These are phyloP conservation scores for Rotaria magnacalcarata DNA, from an alignment of 2,888 invertebrate genomes.

Conservation along the genomic window DNA sequence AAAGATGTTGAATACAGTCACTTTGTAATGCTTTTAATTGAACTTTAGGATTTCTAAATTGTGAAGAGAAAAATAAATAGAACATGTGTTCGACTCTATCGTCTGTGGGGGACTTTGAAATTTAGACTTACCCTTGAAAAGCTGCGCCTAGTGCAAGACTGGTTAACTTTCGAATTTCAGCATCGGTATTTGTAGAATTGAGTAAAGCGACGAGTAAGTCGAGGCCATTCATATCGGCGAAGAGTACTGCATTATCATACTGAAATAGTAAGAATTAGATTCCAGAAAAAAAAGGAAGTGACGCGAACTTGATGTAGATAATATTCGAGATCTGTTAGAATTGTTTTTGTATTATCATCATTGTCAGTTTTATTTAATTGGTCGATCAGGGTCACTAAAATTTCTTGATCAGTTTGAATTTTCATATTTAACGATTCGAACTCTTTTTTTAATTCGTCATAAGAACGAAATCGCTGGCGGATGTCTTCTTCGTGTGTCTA, in stretches of 20 bases:
- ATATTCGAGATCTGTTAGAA: constrained; percentile 68
- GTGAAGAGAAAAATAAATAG: constrained; percentile 36
- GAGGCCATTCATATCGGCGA: constrained; percentile 65
- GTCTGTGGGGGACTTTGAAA: not conserved
- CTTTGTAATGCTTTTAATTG: constrained; percentile 69
- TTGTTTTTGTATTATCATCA: constrained; percentile 57
- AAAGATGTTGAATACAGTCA: constrained; percentile 66
- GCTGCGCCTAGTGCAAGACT: constrained; percentile 69
- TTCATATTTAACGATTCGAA: constrained; percentile 66
- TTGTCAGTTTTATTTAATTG: constrained; percentile 59
- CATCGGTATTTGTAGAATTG: constrained; percentile 64
- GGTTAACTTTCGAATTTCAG: constrained; percentile 64
- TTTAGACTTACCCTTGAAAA: constrained; percentile 63
- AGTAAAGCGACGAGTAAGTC: constrained; percentile 65
- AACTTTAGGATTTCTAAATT: constrained; percentile 67
- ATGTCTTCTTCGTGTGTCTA: constrained; percentile 49
- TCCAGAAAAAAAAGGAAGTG: not conserved
- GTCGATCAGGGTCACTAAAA: constrained; percentile 65
- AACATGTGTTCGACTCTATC: too few species aligned
- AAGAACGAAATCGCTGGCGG: constrained; percentile 46
- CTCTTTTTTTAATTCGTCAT: constrained; percentile 67
- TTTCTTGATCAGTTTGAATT: constrained; percentile 69
- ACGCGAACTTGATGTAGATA: constrained; percentile 67
- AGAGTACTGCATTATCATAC: constrained; percentile 71
- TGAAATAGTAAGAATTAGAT: constrained; percentile 47